phyloP scores from a whole-genome alignment of 2,113 vertebrate species.

The Fulmarus glacialis region DNA sequence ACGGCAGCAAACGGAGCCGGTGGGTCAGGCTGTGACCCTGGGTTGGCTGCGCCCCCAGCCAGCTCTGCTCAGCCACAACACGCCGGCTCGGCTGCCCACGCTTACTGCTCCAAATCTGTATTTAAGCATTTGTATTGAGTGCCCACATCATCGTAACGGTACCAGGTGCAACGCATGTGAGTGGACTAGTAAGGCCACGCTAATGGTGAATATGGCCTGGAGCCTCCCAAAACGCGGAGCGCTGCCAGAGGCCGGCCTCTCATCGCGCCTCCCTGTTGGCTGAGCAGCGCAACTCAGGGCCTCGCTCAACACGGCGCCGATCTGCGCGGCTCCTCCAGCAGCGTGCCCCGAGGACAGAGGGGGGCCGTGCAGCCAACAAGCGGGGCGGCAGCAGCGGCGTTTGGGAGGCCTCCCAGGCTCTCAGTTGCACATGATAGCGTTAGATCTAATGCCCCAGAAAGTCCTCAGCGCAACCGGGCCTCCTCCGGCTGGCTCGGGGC shows the following conservation, averaged over 20 bases:
- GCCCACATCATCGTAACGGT: background rate
- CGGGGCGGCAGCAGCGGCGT: background rate
- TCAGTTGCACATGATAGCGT: background rate
- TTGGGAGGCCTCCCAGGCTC: background rate
- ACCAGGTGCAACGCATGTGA: accelerated
- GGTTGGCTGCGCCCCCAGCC: background rate
- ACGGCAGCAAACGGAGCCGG: background rate
- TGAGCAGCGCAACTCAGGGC: accelerated
- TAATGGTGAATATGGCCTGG: accelerated
- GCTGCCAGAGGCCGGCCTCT: accelerated
- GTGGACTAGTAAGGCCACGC: background rate
- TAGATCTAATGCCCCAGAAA: conserved; percentile 28
- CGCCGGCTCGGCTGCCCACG: background rate
- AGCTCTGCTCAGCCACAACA: background rate
- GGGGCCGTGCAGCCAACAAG: background rate
- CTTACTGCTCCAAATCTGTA: background rate
- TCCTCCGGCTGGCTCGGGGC: background rate
- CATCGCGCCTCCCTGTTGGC: accelerated
- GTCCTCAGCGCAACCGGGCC: background rate
- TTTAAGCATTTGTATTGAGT: background rate
- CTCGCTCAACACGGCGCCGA: accelerated
- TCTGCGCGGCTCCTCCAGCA: background rate
- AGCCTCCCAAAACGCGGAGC: accelerated
- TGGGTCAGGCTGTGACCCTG: background rate
- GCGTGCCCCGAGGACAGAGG: accelerated